Conservation (phyloP, 2,113 vertebrate species). For the Capreolus pygargus region DNA sequence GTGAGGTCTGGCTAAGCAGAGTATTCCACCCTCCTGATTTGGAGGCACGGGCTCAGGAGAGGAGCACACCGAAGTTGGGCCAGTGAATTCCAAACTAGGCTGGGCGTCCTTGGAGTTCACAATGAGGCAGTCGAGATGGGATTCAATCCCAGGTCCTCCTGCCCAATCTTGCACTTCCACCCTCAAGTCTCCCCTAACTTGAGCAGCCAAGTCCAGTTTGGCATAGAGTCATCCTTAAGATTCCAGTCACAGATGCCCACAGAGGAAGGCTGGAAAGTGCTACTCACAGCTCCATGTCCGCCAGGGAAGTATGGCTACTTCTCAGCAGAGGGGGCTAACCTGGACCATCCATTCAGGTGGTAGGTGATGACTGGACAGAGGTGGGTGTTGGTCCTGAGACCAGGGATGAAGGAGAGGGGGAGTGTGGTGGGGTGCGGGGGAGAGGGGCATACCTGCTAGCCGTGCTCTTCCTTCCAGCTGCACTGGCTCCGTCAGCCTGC, state of each 20-base stretch:
- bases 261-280: neutral
- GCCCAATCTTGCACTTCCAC: neutral
- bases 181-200: neutral
- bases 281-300: no score
- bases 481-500: slow-evolving; percentile 82
- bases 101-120: neutral
- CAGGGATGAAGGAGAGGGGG: neutral
- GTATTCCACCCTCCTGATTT: neutral
- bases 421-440: fast-evolving
- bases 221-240: neutral
- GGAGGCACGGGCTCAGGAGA: neutral
- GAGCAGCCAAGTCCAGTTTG: neutral
- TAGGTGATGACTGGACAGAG: neutral
- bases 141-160: neutral
- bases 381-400: neutral
- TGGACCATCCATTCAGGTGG: neutral
- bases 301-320: neutral
- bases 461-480: slow-evolving; percentile 79
- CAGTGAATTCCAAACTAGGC: neutral
- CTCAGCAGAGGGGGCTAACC: neutral
- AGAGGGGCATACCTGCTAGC: slow-evolving; percentile 77
- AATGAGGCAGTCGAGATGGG: fast-evolving
- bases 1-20: neutral
- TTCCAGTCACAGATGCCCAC: neutral
- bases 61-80: fast-evolving